Conservation (phyloP, 1,140 invertebrate species). For the Drusus annulatus region DNA sequence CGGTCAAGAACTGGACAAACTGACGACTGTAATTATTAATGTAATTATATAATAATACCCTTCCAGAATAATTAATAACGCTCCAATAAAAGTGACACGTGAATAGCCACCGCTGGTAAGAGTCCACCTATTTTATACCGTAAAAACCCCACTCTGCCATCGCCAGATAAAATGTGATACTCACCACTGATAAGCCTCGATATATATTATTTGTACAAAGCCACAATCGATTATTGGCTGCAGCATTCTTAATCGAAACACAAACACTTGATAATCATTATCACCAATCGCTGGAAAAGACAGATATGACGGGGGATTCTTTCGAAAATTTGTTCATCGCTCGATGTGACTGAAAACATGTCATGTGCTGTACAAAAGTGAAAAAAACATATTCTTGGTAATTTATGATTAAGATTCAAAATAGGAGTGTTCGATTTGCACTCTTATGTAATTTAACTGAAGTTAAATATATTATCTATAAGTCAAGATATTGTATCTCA, state of each 20-base stretch:
- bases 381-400: no score
- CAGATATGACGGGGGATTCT: no score
- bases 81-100: constrained; percentile 3
- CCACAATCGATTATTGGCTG: background rate
- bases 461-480: no score
- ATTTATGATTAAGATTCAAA: no score
- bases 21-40: no score
- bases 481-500: no score
- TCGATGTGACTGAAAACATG: no score
- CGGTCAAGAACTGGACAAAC: no score
- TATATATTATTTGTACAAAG: background rate
- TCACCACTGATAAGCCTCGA: background rate
- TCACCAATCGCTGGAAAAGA: background rate
- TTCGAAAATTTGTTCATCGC: no score
- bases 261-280: constrained; percentile 16
- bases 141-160: background rate
- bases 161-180: background rate
- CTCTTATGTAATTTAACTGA: no score
- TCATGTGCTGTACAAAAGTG: no score
- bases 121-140: background rate
- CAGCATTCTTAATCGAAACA: background rate
- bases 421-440: no score
- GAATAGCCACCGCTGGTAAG: background rate
- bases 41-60: background rate
- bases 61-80: background rate